Conservation (phyloP, 2,888 invertebrate species). For the Amphipyra tragopoginis region DNA sequence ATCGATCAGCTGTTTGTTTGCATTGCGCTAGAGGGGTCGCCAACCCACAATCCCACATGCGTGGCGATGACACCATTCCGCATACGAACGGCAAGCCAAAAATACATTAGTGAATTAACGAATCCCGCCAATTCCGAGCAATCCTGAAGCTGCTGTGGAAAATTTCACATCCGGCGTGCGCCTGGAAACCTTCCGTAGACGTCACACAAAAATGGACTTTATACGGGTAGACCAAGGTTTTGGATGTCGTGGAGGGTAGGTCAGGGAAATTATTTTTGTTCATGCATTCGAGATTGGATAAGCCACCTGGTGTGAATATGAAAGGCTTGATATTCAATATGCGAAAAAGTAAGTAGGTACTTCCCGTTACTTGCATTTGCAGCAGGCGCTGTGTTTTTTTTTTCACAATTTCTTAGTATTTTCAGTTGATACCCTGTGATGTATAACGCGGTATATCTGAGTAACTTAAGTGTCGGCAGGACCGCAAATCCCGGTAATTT, state of each 20-base stretch:
- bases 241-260: conserved; percentile 31
- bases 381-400: conserved; percentile 13
- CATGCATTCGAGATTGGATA: conserved; percentile 36
- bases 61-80: conserved; percentile 79
- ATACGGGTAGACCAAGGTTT: conserved; percentile 40
- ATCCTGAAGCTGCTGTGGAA: conserved; percentile 79
- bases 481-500: conserved; percentile 64
- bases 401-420: not conserved
- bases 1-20: conserved; percentile 86
- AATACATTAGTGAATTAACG: conserved; percentile 80
- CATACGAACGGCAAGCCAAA: conserved; percentile 72
- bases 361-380: conserved; percentile 13
- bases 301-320: conserved; percentile 35
- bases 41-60: conserved; percentile 77
- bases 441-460: conserved; percentile 34
- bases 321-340: conserved; percentile 36
- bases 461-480: conserved; percentile 50
- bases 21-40: conserved; percentile 77
- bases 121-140: conserved; percentile 69
- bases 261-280: conserved; percentile 29
- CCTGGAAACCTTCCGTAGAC: conserved; percentile 65
- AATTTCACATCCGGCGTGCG: conserved; percentile 80
- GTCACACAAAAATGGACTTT: conserved; percentile 65
- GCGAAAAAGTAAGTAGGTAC: conserved; percentile 8
- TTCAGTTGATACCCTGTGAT: conserved; percentile 28